Evolutionary conservation across 2,113 vertebrate genomes (phyloP), one percentile per base, ranked within the genome.

Genomic region (Labrus mixtus): DNA sequence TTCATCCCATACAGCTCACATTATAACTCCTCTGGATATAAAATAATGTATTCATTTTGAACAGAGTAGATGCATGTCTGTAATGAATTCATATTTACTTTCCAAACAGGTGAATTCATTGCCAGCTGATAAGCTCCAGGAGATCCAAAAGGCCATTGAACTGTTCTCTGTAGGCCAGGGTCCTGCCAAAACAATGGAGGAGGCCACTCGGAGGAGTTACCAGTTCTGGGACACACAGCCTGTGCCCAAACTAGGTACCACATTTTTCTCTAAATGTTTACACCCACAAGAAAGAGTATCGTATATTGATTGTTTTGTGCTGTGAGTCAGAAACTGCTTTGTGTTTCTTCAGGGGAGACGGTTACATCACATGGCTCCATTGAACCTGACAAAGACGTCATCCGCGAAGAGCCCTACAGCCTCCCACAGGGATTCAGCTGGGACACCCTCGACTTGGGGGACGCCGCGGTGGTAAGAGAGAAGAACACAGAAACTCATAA

Each of bases 201-300:
- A 99, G 86, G 98, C 98, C 19, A 98, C 94, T 87, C 97, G 97
- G 74, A 96, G 98, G 84, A 99, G 97, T 93, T 99, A 99, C 89
- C 98, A 99, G 91, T 99, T 99, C 94, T 99, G 98, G 98, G 98
- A 99, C 91, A 99, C 98, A 0, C 98, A 99, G 85, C 98, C 98
- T 0, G 98, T 99, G 63, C 98, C 98, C 79, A 99, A 99, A 81
- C 90, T 99, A 58, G 98, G 98, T 99, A 93, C 0, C 91, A 72
- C 48, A 39, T 43, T 45, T 13, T 33, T 60, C 29, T 20, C 20
- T 77, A 19, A 25, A 22, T 3, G 48, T 16, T 19, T 2, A 23
- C 16, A 71, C 15, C 7, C 22, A 19, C 11, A 55, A n/a, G 33
- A 19, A 22, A 19, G 11, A 8, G 23, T 17, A 2, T 19, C 6